phyloP scores from a whole-genome alignment of 2,797 vertebrate genomes.

The Channa striata region DNA sequence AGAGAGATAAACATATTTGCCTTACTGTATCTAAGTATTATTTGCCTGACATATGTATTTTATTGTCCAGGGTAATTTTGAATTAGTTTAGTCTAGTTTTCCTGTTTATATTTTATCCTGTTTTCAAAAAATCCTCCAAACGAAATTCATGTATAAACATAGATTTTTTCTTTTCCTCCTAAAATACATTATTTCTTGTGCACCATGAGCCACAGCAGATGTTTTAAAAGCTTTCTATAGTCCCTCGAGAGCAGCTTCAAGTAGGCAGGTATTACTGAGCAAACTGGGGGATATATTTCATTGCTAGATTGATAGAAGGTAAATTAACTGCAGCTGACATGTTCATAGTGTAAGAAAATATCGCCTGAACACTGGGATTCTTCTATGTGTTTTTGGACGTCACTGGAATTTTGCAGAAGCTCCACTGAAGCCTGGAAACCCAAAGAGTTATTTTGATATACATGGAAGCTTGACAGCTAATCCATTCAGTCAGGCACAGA shows the following conservation, averaged over 20 bases:
- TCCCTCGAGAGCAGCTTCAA: not conserved
- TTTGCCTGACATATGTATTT: conserved; percentile 31
- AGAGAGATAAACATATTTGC: conserved; percentile 30
- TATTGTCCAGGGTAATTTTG: conserved; percentile 8
- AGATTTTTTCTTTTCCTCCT: not conserved
- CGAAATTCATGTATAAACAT: not conserved
- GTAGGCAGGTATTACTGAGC: conserved; percentile 3
- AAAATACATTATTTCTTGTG: not conserved
- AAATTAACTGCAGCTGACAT: conserved; percentile 21
- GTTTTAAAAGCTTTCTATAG: not conserved
- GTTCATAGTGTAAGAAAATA: conserved; percentile 11
- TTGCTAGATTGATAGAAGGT: not conserved
- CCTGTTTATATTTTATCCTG: not conserved
- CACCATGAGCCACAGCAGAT: not conserved
- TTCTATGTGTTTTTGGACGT: conserved; percentile 6
- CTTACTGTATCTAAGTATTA: conserved; percentile 19
- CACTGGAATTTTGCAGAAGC: not conserved
- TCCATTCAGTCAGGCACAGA: not conserved
- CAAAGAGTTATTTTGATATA: not conserved
- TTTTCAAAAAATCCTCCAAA: not conserved
- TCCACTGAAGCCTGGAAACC: conserved; percentile 3
- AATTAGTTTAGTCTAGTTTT: conserved; percentile 1
- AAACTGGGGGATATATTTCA: not conserved
- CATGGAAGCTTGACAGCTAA: not conserved
- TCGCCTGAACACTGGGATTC: conserved; percentile 2